A percentile compares a stretch with the other conserved stretches of the same genome.
phyloP scores from a whole-genome alignment of 1,140 invertebrate species.

The Apis dorsata region DNA sequence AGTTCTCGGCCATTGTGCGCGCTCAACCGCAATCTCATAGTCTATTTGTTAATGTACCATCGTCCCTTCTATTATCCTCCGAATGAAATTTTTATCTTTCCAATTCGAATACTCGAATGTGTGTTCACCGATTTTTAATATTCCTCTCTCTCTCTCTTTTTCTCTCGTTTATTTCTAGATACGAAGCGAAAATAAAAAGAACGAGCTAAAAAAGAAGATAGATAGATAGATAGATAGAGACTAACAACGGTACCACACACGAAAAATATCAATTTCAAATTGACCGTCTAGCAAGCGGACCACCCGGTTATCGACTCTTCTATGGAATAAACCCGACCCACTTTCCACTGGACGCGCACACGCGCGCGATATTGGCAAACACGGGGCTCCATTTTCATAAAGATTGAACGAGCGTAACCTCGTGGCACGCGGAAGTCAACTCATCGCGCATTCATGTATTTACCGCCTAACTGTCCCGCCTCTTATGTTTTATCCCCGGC shows the following conservation, averaged over 20 bases:
- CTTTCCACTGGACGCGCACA: conserved; percentile 14
- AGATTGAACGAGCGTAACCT: conserved; percentile 40
- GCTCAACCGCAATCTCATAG: too few species aligned
- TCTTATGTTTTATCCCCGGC: conserved; percentile 7
- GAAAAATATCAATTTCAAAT: conserved; percentile 43
- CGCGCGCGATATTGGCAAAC: conserved; percentile 42
- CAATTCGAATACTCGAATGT: not conserved
- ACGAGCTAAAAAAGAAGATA: not conserved
- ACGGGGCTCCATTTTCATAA: conserved; percentile 47
- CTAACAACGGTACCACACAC: not conserved
- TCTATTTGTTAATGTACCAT: conserved; percentile 3
- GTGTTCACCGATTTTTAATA: too few species aligned
- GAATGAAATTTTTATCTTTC: conserved; percentile 39
- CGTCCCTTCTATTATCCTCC: conserved; percentile 3
- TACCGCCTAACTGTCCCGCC: conserved; percentile 49
- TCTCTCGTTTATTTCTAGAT: not conserved
- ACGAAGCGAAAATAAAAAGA: too few species aligned
- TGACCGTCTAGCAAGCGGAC: conserved; percentile 17
- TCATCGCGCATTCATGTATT: conserved; percentile 58
- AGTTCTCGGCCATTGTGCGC: too few species aligned
- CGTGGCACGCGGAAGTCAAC: conserved; percentile 5
- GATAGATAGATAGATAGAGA: not conserved
- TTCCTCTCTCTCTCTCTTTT: too few species aligned
- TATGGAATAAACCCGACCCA: conserved; percentile 13
- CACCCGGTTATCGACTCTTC: conserved; percentile 12